Conservation (phyloP, 2,113 vertebrate genomes). For the Petaurus breviceps region DNA sequence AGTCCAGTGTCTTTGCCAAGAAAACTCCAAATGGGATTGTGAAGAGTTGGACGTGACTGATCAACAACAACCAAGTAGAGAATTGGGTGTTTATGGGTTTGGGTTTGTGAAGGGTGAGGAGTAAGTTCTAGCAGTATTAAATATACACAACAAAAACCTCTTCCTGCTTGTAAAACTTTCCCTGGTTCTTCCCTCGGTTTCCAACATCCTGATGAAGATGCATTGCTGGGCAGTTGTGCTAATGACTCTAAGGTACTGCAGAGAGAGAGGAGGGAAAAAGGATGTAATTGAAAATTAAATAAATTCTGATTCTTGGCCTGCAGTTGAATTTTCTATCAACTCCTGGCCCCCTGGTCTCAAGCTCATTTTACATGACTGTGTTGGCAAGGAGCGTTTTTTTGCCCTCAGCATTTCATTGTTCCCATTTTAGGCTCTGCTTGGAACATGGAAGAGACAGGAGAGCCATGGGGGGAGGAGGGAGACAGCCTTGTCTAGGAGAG, state of each 20-base stretch:
- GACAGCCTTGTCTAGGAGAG: background rate
- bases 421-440: constrained; percentile 61
- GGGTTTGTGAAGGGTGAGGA: constrained; percentile 39
- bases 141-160: constrained; percentile 37
- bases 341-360: background rate
- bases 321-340: constrained; percentile 27
- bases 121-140: constrained; percentile 6
- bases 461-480: background rate
- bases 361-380: constrained; percentile 40
- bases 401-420: constrained; percentile 65
- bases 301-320: background rate
- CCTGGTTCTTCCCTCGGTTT: constrained; percentile 1
- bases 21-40: background rate
- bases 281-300: background rate
- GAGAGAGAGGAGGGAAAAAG: background rate
- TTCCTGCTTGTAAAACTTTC: background rate
- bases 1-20: background rate
- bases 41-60: background rate
- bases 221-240: background rate
- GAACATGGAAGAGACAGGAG: background rate
- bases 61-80: background rate
- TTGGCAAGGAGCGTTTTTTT: constrained; percentile 38
- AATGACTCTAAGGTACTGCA: background rate
- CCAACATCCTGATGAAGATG: background rate
- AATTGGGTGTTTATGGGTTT: constrained; percentile 25